Conservation (phyloP, 2,797 vertebrate species). For the Artibeus jamaicensis region DNA sequence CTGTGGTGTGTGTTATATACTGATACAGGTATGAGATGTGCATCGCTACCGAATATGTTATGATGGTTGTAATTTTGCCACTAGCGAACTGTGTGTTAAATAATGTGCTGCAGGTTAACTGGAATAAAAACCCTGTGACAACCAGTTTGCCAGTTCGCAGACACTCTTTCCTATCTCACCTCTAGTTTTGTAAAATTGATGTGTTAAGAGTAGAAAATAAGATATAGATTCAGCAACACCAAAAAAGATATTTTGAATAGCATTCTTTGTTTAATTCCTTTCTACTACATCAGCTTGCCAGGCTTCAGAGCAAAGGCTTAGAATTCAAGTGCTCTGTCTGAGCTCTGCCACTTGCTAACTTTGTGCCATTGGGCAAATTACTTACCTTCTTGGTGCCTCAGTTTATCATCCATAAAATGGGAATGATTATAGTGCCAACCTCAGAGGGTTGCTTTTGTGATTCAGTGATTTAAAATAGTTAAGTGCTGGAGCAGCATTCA, state of each 20-base stretch:
- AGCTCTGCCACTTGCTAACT: not conserved
- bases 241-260: not conserved
- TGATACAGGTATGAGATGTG: constrained; percentile 64
- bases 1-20: constrained; percentile 38
- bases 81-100: constrained; percentile 68
- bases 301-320: not conserved
- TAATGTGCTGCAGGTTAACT: constrained; percentile 51
- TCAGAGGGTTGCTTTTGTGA: not conserved
- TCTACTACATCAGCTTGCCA: not conserved
- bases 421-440: not conserved
- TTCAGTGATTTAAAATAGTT: not conserved
- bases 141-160: constrained; percentile 45
- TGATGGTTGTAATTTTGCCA: constrained; percentile 77
- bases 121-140: constrained; percentile 53
- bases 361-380: not conserved
- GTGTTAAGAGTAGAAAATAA: not conserved
- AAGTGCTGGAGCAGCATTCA: not conserved
- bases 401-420: not conserved
- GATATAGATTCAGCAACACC: not conserved
- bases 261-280: not conserved
- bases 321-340: not conserved
- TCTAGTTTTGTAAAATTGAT: constrained; percentile 60
- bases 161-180: constrained; percentile 54
- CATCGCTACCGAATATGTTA: constrained; percentile 79
- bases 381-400: not conserved